phyloP scores from a whole-genome alignment of 2,797 vertebrate species.

The Eospalax fontanierii region DNA sequence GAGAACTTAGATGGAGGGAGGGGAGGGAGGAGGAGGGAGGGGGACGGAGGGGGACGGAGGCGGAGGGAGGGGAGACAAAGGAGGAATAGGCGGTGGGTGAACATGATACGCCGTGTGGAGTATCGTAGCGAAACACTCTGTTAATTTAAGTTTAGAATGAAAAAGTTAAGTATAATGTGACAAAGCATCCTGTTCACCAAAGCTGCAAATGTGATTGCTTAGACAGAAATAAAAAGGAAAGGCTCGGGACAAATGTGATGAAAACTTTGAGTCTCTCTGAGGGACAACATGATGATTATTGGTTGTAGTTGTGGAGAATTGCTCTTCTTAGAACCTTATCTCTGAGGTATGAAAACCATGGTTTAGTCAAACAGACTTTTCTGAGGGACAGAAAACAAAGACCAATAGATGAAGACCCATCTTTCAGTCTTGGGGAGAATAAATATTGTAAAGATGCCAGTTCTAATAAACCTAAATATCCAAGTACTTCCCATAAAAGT shows the following conservation, averaged over 20 bases:
- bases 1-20: too few relatives aligned
- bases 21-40: neutral
- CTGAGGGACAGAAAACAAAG: neutral
- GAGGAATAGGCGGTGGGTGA: too few relatives aligned
- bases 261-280: neutral
- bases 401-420: constrained; percentile 11
- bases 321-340: neutral
- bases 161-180: constrained; percentile 26
- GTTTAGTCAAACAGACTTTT: neutral
- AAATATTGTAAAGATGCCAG: neutral
- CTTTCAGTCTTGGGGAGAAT: neutral
- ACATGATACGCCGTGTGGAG: neutral
- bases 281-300: neutral
- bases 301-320: neutral
- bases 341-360: constrained; percentile 39
- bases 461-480: constrained; percentile 27
- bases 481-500: constrained; percentile 58
- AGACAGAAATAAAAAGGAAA: constrained; percentile 36
- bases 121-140: neutral
- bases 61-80: neutral
- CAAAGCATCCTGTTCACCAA: neutral
- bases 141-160: neutral
- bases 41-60: neutral
- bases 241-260: neutral
- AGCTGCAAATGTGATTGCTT: neutral